Percentiles rank a stretch among this genome's conserved stretches.
Conservation (phyloP, 2,113 vertebrate genomes). For the Asarcornis scutulata region DNA sequence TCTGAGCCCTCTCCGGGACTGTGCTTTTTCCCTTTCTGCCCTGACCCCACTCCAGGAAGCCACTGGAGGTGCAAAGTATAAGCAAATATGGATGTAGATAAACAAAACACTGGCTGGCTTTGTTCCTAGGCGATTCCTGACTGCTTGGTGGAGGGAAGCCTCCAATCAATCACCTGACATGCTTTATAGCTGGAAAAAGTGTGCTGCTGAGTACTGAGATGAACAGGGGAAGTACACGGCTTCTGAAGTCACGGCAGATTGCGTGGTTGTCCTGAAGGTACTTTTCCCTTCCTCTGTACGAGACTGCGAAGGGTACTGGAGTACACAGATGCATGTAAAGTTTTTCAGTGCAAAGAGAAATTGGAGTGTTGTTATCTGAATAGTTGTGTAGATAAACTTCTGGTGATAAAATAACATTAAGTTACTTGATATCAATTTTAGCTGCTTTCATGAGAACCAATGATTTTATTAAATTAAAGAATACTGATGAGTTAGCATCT, state of each 20-base stretch:
- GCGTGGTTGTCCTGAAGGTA: background rate
- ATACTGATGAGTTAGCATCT: background rate
- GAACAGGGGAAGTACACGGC: fast-evolving
- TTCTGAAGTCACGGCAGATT: background rate
- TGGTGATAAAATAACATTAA: background rate
- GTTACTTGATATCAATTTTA: background rate
- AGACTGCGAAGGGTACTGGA: background rate
- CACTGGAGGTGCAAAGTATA: background rate
- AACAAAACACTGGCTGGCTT: background rate
- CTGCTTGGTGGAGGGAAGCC: background rate
- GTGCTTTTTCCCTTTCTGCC: background rate
- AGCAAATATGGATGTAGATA: background rate
- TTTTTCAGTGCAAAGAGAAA: background rate
- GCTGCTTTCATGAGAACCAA: background rate
- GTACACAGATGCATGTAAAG: background rate
- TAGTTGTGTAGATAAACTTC: background rate
- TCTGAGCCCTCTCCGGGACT: fast-evolving
- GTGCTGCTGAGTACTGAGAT: background rate
- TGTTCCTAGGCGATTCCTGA: background rate
- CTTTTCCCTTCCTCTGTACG: background rate
- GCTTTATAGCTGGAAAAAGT: background rate
- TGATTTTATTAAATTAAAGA: background rate
- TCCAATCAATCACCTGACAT: background rate
- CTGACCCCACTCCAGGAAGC: background rate
- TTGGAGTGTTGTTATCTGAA: background rate